Conservation (phyloP, 2,888 invertebrate genomes). For the Allacma fusca region DNA sequence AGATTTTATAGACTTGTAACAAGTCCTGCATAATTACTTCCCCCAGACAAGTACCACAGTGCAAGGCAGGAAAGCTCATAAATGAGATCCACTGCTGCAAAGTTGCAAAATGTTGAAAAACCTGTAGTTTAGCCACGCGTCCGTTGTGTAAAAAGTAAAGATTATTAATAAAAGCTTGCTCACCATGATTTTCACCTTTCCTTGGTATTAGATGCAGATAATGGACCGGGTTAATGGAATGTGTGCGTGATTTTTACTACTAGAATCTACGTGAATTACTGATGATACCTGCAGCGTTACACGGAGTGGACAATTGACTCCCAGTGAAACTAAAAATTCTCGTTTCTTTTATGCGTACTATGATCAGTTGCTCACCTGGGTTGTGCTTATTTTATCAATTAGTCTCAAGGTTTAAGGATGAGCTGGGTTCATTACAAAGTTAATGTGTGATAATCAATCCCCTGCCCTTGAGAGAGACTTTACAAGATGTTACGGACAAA, state of each 20-base stretch:
- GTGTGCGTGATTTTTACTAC: background rate
- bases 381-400: constrained; percentile 2
- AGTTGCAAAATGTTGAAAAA: background rate
- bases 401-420: constrained; percentile 11
- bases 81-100: too few species aligned
- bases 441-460: background rate
- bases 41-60: too few species aligned
- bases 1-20: too few species aligned
- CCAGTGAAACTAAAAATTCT: background rate
- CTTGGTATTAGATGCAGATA: background rate
- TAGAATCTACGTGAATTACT: background rate
- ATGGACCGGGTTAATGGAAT: background rate
- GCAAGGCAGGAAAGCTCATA: too few species aligned
- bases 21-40: too few species aligned
- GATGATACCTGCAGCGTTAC: background rate
- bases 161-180: background rate
- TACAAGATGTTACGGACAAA: too few species aligned
- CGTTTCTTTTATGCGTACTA: background rate
- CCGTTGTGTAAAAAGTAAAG: background rate
- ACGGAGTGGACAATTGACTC: background rate
- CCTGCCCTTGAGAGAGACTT: background rate
- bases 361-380: background rate
- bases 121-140: background rate
- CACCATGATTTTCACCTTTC: background rate
- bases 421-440: background rate